A percentile compares a stretch with the other conserved stretches of the same genome.
These are phyloP conservation scores for Zapornia atra DNA, from an alignment of 2,113 vertebrate genomes.

Conservation along the genomic window DNA sequence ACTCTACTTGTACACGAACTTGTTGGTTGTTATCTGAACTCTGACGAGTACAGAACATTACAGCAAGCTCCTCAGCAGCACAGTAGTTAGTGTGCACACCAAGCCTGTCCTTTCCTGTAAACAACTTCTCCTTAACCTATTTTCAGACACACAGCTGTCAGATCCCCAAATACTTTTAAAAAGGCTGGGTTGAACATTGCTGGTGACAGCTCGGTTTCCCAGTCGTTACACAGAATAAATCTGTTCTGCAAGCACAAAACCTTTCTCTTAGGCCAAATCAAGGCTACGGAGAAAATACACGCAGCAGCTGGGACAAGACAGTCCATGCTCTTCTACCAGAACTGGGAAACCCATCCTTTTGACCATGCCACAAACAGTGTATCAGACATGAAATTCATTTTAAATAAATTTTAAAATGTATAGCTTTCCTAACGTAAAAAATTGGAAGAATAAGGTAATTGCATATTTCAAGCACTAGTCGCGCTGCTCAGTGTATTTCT, in stretches of 20 bases:
- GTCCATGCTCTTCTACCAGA: background rate
- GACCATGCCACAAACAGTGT: background rate
- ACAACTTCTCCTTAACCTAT: background rate
- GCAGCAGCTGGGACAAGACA: background rate
- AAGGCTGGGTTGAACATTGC: background rate
- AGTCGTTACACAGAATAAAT: background rate
- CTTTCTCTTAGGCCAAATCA: background rate
- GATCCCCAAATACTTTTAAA: background rate
- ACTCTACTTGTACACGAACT: background rate
- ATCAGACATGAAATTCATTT: background rate
- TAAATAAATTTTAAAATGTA: background rate
- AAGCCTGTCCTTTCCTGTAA: background rate
- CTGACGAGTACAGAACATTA: background rate
- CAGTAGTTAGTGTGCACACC: background rate
- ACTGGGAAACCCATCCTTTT: background rate
- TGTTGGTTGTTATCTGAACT: background rate
- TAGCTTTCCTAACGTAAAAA: background rate
- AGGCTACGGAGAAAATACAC: background rate
- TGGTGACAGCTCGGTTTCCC: background rate
- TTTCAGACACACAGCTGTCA: slow-evolving; percentile 2
- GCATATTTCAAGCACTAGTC: background rate
- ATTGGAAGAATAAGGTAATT: background rate
- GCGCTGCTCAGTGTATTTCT: background rate
- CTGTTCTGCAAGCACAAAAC: background rate
- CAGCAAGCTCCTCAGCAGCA: background rate